Evolutionary conservation across 2,113 vertebrate species (phyloP), one percentile per base, ranked within the genome.

Genomic region (Connochaetes taurinus): DNA sequence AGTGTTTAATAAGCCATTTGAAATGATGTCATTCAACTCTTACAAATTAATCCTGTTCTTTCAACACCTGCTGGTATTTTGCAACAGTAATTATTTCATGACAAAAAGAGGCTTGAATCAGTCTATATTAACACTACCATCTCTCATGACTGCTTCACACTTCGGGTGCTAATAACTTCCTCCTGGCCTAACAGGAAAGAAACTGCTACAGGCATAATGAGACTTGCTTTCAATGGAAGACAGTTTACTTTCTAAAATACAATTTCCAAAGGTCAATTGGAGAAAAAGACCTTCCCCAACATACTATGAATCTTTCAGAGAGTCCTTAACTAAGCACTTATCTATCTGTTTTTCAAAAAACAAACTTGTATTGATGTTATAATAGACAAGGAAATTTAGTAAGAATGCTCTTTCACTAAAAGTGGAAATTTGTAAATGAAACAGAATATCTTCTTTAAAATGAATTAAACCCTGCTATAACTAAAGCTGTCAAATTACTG

Each of bases 1-100:
- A 98, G 95, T 96, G 89, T 94, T 98, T 98, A 99, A 99, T 98
- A 98, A 98, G 60, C 71, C 94, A 96, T 98, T 98, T 97, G 97
- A 98, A 99, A 98, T 98, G 96, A 95, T 98, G 98, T 97, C 96
- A 98, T 96, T 98, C 97, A 97, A 93, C 95, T 96, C 96, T 97
- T 97, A 96, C 89, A 98, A 98, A 98, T 98, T 98, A 98, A 98
- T 98, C 98, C 95, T 95, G 96, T 97, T 98, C 97, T 98, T 97
- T 98, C 98, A 98, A 98, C 98, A 98, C 97, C 98, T 95, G 98
- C 94, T 98, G 97, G 55, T 98, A 98, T 98, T 99, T 98, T 97
- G 90, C 96, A 97, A 95, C 90, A 95, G 87, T 97, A 98, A 98
- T 99, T 98, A 98, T 98, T 97, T 97, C 21, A n/a, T 95, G 98